Percentiles rank a stretch among this genome's conserved stretches.
phyloP scores from a whole-genome alignment of 1,140 invertebrate genomes.

The Drosophila orena region DNA sequence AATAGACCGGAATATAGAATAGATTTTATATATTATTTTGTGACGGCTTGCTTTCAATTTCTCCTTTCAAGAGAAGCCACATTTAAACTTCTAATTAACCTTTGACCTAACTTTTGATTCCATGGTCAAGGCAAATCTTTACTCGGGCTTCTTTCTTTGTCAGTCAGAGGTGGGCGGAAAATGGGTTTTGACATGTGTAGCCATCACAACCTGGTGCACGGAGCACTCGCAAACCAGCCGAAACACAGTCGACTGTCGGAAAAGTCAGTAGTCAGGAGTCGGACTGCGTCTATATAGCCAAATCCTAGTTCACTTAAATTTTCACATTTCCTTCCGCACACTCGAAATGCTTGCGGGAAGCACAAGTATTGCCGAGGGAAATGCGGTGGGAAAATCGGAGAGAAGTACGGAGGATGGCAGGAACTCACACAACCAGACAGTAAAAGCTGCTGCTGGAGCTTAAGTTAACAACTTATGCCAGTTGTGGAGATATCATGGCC shows the following conservation, averaged over 20 bases:
- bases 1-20: too few species aligned
- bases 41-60: not conserved
- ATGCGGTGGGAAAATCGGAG: slow-evolving; percentile 6
- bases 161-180: not conserved
- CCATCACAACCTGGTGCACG: slow-evolving; percentile 2
- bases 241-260: slow-evolving; percentile 11
- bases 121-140: not conserved
- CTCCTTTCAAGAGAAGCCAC: too few species aligned
- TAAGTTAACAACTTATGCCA: slow-evolving; percentile 80
- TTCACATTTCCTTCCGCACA: slow-evolving; percentile 53
- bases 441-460: slow-evolving; percentile 59
- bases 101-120: not conserved
- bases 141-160: not conserved
- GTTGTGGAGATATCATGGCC: slow-evolving; percentile 44
- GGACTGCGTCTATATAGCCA: slow-evolving; percentile 19
- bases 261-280: slow-evolving; percentile 28
- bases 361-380: slow-evolving; percentile 20
- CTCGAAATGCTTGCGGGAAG: slow-evolving; percentile 38
- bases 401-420: slow-evolving; percentile 27
- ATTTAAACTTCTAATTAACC: not conserved
- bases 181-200: not conserved
- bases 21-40: too few species aligned
- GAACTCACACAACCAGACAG: slow-evolving; percentile 32
- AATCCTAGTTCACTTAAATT: slow-evolving; percentile 52
- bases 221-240: slow-evolving; percentile 11